Base-by-base conservation (phyloP, 2,888 invertebrate species). In the Epinotia demarniana region DNA sequence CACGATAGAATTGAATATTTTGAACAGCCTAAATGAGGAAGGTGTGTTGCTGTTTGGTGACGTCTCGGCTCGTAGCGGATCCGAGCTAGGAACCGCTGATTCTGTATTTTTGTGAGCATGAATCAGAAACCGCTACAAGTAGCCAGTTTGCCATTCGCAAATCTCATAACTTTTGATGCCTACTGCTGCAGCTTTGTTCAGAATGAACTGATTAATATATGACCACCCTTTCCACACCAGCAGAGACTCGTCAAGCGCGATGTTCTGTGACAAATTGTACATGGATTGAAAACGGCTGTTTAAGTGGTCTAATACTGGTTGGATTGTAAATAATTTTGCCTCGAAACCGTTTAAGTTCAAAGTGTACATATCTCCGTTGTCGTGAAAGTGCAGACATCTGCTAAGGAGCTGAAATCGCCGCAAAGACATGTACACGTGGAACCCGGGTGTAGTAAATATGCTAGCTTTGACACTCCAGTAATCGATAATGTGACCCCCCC, bases 281-380 rank as follows among this genome's bases (percentile, higher is more conserved):
- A 75, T 27, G 0, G 12, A n/a, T 12, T 49, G 46, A 61, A 79
- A 75, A 23, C 68, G 68, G 16, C 18, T 12, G 62, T 78, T 78
- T 1, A 79, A 46, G 18, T 78, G 77, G 18, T 66, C 46, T 12
- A 78, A 8, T 70, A 79, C 75, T 60, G 81, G 79, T 57, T 77
- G 71, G 8, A 82, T 73, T 33, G 81, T 82, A 33, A 72, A 79
- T 9, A 82, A 53, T 77, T 79, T 81, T 0, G 80, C 80, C 61
- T 78, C 72, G 43, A 74, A 67, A 53, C 11, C n/a, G 16, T 9
- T 13, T 1, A 70, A 11, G 18, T 43, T 61, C 5, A 18, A 13
- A 27, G 23, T 27, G n/a, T 3, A 3, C 70, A 70, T 49, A 0
- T 13, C 27, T 16, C 3, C 8, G 5, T 46, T 23, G 3, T 49